Conservation (phyloP, 2,797 vertebrate genomes). For the Peromyscus attwateri region DNA sequence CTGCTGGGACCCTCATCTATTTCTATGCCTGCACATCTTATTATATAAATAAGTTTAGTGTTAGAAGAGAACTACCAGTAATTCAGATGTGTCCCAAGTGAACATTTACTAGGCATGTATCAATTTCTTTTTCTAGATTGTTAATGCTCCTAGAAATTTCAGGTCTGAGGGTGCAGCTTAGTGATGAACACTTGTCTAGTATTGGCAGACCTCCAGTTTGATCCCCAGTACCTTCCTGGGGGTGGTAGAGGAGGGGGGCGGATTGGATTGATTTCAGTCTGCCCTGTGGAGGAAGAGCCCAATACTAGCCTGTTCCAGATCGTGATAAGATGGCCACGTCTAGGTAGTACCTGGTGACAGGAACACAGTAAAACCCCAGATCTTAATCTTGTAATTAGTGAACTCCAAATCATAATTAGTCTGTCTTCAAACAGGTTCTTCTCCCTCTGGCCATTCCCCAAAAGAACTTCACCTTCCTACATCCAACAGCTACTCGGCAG, state of each 20-base stretch:
- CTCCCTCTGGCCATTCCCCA: not conserved
- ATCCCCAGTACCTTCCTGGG: not conserved
- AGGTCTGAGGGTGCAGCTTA: not conserved
- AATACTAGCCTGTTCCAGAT: not conserved
- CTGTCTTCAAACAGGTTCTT: constrained; percentile 39
- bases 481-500: not conserved
- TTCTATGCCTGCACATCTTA: not conserved
- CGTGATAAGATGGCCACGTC: not conserved
- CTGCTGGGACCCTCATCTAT: not conserved
- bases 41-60: not conserved
- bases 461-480: constrained; percentile 27
- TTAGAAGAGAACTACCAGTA: not conserved
- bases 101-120: not conserved
- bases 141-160: not conserved
- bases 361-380: not conserved
- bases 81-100: not conserved
- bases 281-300: not conserved
- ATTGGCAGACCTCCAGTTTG: not conserved
- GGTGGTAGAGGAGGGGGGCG: not conserved
- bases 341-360: not conserved
- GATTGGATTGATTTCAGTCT: not conserved
- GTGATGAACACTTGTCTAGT: not conserved
- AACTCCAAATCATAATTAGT: not conserved
- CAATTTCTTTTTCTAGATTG: not conserved
- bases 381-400: constrained; percentile 26